Percentiles rank a stretch among this genome's conserved stretches.
Evolutionary conservation across 2,797 vertebrate species (phyloP).

Genomic region (Sebastolobus altivelis): DNA sequence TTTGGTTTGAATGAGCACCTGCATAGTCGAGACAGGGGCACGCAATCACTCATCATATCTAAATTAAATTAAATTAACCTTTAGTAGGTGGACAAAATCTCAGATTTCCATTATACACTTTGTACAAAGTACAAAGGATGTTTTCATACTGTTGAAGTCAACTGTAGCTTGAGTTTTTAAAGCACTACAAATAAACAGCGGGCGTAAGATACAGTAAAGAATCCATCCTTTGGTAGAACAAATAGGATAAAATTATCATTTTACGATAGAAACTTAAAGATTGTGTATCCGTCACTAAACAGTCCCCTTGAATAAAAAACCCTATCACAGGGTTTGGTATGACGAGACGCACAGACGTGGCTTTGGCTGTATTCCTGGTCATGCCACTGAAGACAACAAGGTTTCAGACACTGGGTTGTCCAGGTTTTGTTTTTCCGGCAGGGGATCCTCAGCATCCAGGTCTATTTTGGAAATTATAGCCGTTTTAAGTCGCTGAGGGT

Average conservation of each 20-base stretch:
- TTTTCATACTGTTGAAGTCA: background rate
- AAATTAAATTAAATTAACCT: background rate
- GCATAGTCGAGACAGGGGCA: background rate
- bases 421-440: constrained; percentile 44
- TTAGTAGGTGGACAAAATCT: background rate
- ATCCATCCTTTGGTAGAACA: background rate
- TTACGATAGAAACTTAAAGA: background rate
- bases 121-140: background rate
- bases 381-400: constrained; percentile 23
- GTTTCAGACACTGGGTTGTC: constrained; percentile 33
- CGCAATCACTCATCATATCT: background rate
- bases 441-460: constrained; percentile 43
- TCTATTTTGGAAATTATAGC: constrained; percentile 66
- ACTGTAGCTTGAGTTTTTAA: background rate
- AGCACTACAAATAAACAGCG: background rate
- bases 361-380: constrained; percentile 4
- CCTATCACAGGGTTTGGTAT: background rate
- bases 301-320: background rate
- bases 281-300: background rate
- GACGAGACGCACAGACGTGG: background rate
- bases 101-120: background rate
- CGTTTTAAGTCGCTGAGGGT: constrained; percentile 70
- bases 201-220: background rate
- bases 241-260: background rate
- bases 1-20: constrained; percentile 13